phyloP scores from a whole-genome alignment of 2,888 invertebrate species.

The Lasioglossum marginatum region DNA sequence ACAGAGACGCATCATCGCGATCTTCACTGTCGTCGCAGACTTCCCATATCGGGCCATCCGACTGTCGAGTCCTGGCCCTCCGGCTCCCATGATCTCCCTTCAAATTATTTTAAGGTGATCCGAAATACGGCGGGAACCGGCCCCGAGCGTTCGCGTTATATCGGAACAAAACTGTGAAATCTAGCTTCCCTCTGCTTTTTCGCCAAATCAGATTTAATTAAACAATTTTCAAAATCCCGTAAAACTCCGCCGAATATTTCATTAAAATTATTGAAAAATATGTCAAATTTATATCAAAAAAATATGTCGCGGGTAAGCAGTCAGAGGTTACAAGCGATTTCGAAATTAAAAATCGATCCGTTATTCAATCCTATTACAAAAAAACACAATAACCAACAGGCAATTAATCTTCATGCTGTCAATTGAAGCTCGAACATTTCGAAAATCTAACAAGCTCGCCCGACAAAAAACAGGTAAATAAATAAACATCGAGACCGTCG shows the following conservation, averaged over 20 bases:
- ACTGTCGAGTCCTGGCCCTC: background rate
- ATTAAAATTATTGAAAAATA: background rate
- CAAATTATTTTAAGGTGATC: background rate
- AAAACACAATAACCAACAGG: background rate
- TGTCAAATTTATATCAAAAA: too few relatives aligned
- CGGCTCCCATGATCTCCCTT: background rate
- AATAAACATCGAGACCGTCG: background rate
- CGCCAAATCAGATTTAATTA: background rate
- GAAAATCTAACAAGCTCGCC: too few relatives aligned
- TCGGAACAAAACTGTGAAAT: too few relatives aligned
- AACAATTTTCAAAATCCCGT: background rate
- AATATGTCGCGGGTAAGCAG: background rate
- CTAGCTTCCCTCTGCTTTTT: background rate
- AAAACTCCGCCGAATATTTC: background rate
- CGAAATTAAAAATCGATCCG: background rate
- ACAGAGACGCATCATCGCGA: conserved; percentile 54
- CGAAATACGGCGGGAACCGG: too few relatives aligned
- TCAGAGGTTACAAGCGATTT: background rate
- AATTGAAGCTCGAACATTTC: too few relatives aligned
- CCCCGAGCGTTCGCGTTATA: too few relatives aligned
- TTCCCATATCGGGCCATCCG: conserved; percentile 27
- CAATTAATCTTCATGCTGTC: background rate
- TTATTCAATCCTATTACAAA: background rate
- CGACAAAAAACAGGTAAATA: background rate
- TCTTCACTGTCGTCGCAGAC: conserved; percentile 14